Evolutionary conservation across 2,113 vertebrate genomes (phyloP).

Genomic region (Bos javanicus): DNA sequence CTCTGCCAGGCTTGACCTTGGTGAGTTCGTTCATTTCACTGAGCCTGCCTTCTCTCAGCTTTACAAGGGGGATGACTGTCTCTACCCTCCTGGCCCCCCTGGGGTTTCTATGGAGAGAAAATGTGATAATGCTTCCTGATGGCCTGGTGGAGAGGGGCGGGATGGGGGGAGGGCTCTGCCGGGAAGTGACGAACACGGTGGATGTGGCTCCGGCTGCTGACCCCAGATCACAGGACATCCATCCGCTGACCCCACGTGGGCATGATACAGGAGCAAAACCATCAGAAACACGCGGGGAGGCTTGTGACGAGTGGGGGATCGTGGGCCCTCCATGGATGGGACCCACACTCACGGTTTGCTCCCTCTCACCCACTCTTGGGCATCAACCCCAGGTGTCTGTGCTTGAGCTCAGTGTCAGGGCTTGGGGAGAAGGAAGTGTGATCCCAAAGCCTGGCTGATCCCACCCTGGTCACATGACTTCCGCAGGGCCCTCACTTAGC

Average conservation of each 20-base stretch:
- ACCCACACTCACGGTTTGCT: background rate
- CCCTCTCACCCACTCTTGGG: background rate
- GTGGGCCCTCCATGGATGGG: background rate
- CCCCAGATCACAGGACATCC: background rate
- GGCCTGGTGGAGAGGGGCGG: background rate
- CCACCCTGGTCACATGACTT: background rate
- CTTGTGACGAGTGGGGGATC: background rate
- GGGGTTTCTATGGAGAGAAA: background rate
- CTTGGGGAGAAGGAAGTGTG: background rate
- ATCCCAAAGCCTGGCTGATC: background rate
- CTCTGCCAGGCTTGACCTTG: background rate
- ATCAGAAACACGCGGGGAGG: background rate
- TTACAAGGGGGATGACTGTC: background rate
- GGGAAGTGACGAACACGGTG: background rate
- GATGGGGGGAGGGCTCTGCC: background rate
- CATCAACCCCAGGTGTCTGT: background rate
- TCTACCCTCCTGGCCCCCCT: background rate
- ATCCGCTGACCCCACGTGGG: rapidly evolving
- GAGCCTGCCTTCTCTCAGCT: background rate
- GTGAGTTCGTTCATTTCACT: background rate
- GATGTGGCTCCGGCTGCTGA: background rate
- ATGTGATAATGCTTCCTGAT: background rate
- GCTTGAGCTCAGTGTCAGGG: background rate
- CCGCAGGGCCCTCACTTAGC: background rate
- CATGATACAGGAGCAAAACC: background rate